Percentiles rank a stretch among this genome's conserved stretches.
These are phyloP conservation scores for Cephus nigrinus DNA, from an alignment of 2,888 invertebrate species.

Conservation along the genomic window DNA sequence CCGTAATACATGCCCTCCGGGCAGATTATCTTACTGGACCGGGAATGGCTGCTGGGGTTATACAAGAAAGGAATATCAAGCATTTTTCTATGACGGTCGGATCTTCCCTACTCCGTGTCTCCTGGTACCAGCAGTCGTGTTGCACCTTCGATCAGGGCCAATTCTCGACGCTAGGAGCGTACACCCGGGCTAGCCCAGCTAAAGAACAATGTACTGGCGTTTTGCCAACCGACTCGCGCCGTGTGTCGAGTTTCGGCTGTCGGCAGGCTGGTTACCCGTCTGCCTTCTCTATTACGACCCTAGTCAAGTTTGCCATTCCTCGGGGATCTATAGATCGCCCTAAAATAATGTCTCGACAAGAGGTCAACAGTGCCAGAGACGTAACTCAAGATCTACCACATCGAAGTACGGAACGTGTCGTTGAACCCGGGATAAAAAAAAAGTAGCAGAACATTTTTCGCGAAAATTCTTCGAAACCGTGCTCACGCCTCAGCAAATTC, in stretches of 20 bases:
- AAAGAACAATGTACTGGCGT: constrained; percentile 44
- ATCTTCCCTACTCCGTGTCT: background rate
- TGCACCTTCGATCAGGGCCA: constrained; percentile 1
- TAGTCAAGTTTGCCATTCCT: background rate
- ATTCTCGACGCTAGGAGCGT: background rate
- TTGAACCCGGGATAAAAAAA: background rate
- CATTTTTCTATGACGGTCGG: background rate
- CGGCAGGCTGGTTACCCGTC: background rate
- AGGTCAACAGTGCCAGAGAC: background rate
- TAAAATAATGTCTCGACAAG: background rate
- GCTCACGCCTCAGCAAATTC: background rate
- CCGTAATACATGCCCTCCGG: background rate
- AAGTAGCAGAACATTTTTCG: background rate
- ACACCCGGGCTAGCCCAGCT: constrained; percentile 24
- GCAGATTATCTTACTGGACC: background rate
- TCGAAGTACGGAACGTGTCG: background rate
- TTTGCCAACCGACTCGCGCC: constrained; percentile 33
- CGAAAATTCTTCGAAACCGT: background rate
- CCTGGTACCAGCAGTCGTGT: background rate
- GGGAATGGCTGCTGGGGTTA: background rate
- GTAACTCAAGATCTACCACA: no score
- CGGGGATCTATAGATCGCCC: background rate
- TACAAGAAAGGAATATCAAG: background rate
- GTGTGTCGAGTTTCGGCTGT: constrained; percentile 24
- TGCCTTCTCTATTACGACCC: background rate